phyloP scores from a whole-genome alignment of 2,797 vertebrate species.

The Onychomys torridus region DNA sequence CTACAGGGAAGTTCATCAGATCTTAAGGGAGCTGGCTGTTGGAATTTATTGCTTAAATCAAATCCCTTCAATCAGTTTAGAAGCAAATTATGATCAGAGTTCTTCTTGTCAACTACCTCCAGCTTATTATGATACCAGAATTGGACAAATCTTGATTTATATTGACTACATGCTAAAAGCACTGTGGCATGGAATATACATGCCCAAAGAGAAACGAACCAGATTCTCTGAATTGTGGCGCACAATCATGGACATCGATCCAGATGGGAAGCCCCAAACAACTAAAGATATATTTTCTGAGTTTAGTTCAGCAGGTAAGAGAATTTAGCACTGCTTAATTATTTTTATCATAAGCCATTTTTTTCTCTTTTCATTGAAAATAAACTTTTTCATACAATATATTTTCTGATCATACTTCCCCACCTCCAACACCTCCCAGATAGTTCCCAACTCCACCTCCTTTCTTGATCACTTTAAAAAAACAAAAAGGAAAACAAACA shows the following conservation, averaged over 20 bases:
- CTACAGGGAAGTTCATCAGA: conserved; percentile 89
- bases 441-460: background rate
- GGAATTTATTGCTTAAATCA: conserved; percentile 90
- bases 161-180: conserved; percentile 88
- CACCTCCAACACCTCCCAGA: background rate
- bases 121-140: conserved; percentile 87
- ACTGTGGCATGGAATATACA: conserved; percentile 88
- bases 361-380: background rate
- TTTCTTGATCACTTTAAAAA: background rate
- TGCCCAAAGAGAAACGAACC: conserved; percentile 85
- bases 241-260: conserved; percentile 85
- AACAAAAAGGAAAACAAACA: background rate
- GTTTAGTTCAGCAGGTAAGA: conserved; percentile 87
- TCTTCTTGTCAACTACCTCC: conserved; percentile 88
- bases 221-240: conserved; percentile 89
- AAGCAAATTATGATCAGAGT: conserved; percentile 87
- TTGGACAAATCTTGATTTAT: conserved; percentile 87
- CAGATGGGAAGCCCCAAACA: conserved; percentile 85
- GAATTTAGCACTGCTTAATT: background rate
- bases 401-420: background rate
- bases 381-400: background rate
- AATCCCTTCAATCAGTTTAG: conserved; percentile 86
- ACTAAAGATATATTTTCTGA: conserved; percentile 84
- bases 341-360: background rate
- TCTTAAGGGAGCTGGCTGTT: conserved; percentile 87